Evolutionary conservation across 2,113 vertebrate species (phyloP).

Genomic region (Synodontis membranacea): DNA sequence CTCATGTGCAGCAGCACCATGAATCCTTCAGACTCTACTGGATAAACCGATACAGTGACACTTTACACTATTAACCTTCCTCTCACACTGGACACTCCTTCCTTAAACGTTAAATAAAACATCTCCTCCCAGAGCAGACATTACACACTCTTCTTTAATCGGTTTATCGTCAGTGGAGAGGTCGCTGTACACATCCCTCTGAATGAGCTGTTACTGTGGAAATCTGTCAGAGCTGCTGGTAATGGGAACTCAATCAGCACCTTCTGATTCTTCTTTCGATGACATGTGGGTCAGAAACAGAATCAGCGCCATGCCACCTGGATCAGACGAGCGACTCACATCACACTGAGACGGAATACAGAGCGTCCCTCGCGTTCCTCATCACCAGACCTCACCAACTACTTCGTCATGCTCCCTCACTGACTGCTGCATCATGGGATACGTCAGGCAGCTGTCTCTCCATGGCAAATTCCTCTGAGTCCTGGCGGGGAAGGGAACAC

Average conservation of each 20-base stretch:
- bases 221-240: neutral
- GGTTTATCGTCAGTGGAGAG: no score
- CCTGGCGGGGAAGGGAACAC: neutral
- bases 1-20: no score
- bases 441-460: conserved; percentile 34
- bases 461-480: neutral
- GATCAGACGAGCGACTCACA: conserved; percentile 3
- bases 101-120: no score
- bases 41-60: no score
- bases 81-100: neutral
- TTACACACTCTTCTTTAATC: no score
- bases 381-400: neutral
- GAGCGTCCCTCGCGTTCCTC: neutral
- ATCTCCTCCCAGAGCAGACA: no score
- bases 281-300: no score
- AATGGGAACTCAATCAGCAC: neutral
- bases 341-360: neutral
- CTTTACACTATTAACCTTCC: no score
- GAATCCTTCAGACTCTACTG: no score
- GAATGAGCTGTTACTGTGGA: no score
- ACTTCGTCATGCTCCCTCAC: conserved; percentile 30
- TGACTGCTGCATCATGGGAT: conserved; percentile 42
- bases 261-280: no score
- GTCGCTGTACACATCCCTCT: no score
- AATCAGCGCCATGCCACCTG: neutral